Base-by-base conservation (phyloP, 2,888 invertebrate genomes). In the Lithophane ornitopus region DNA sequence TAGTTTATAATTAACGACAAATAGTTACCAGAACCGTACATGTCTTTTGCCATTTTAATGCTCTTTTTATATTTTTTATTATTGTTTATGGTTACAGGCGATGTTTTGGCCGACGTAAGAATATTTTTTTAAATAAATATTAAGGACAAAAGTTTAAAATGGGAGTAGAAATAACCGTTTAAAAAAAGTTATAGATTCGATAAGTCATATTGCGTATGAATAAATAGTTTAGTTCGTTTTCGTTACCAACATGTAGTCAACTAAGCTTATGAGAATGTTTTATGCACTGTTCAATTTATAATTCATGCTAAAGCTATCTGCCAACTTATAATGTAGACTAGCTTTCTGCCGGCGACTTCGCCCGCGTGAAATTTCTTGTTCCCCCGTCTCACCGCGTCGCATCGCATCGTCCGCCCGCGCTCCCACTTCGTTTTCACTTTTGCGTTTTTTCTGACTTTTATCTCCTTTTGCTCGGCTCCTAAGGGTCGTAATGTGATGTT, bases 21-120 rank as follows among this genome's bases (percentile, higher is more conserved):
- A 85, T 87, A 87, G 87, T 87, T 87, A 87, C 87, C 87, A 87
- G 76, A 81, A 82, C 68, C 74, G 76, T 88, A 88, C 76, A 85
- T 87, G 78, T 87, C 67, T 81, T 83, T 85, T 82, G 82, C 80
- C 89, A 87, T 86, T 83, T 80, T 76, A 82, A 88, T 85, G 88
- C 82, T 88, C 87, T 87, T 87, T 78, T 78, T 78, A 46, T 84
- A 67, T 84, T 81, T 84, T 87, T 79, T 80, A 80, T 74, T 81
- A 78, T 67, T 70, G 63, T 65, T 66, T 52, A 34, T 19, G 66
- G 56, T 59, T 14, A 46, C 59, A 68, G 59, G 73, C 68, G 80
- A 74, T 84, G 80, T 68, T 76, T 80, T 76, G 74, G 76, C 56
- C 34, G 49, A 26, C 0, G 16, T 28, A 41, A 28, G 16, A 19